Base-by-base conservation (phyloP, 2,797 vertebrate genomes). In the Galaxias olidus region DNA sequence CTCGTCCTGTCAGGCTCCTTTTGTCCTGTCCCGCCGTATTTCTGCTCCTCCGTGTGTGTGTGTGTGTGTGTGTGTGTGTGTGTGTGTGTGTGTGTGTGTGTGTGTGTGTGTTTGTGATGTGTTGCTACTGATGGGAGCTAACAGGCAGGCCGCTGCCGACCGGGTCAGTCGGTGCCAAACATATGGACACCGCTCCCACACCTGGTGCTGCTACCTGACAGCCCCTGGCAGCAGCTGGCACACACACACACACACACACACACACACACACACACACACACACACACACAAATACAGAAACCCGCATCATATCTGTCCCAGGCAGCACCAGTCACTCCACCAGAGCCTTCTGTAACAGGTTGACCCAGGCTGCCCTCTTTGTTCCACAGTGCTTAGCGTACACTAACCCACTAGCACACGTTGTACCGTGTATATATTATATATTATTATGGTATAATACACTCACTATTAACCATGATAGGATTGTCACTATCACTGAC, bases 181-280 rank as follows among this genome's bases (percentile, higher is more conserved):
- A 61, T 41, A 61, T 50, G 40, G 18, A 50, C 30, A 15, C 14
- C 15, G 11, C 30, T 17, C 40, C 15, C 48, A 30, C 30, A 30
- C 30, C 30, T 30, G 30, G 30, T 30, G 30, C 30, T 30, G 30
- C 30, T 30, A 30, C 30, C 30, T 30, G 30, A 30, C 6, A 6
- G 30, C 30, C 30, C 30, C 30, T 6, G 30, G 30, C 30, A 30
- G 48, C 53, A 45, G 43, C 41, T 18, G n/a, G n/a, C 50, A 44
- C 61, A 63, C 61, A 56, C 19, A 51, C 64, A 52, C 64, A 30
- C 54, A 30, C n/a, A n/a, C n/a, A n/a, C n/a, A n/a, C n/a, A n/a
- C n/a, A n/a, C n/a, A n/a, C n/a, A 17, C 4, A 5, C 60, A 41
- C 60, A 43, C 15, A n/a, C 61, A 63, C n/a, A 17, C 52, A 57